Evolutionary conservation across 30 jellyfish, hydroid and myxozoan species (phyloP).

Genomic region (Clytia hemisphaerica): DNA sequence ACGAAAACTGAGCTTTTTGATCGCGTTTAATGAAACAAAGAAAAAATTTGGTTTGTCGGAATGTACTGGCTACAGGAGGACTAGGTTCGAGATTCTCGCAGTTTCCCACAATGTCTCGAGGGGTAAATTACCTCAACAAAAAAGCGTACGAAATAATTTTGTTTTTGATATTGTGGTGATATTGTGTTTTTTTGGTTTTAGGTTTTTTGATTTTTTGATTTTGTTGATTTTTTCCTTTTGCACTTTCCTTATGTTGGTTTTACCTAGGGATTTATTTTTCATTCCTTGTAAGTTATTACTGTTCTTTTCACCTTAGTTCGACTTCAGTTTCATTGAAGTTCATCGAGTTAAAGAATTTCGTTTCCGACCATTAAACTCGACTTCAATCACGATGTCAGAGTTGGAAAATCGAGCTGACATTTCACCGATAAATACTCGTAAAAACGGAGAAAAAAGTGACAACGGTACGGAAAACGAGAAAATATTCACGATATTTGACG

Average conservation of each 20-base stretch:
- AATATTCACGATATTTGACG: too few species aligned
- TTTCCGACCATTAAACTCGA: constrained; percentile 55
- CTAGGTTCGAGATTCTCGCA: too few species aligned
- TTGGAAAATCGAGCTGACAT: constrained; percentile 11
- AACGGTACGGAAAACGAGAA: too few species aligned
- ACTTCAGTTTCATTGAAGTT: constrained; percentile 78
- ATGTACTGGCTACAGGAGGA: too few species aligned
- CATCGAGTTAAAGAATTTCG: constrained; percentile 76
- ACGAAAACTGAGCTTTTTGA: too few species aligned
- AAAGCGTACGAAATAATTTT: too few species aligned
- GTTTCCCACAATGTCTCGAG: too few species aligned
- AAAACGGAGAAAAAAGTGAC: neutral
- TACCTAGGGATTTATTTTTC: neutral
- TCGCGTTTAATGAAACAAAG: too few species aligned
- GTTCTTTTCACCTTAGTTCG: constrained; percentile 43
- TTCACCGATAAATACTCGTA: neutral
- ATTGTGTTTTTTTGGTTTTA: neutral
- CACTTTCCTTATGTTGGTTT: neutral
- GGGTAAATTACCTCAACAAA: too few species aligned
- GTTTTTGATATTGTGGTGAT: too few species aligned
- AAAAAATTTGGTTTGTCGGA: too few species aligned
- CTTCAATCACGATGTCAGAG: too few species aligned
- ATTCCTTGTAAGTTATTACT: neutral
- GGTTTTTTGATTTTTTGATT: neutral
- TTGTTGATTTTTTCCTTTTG: neutral